A percentile compares a stretch with the other conserved stretches of the same genome.
These are phyloP conservation scores for Temnothorax curvispinosus DNA, from an alignment of 1,140 invertebrate genomes.

Conservation along the genomic window DNA sequence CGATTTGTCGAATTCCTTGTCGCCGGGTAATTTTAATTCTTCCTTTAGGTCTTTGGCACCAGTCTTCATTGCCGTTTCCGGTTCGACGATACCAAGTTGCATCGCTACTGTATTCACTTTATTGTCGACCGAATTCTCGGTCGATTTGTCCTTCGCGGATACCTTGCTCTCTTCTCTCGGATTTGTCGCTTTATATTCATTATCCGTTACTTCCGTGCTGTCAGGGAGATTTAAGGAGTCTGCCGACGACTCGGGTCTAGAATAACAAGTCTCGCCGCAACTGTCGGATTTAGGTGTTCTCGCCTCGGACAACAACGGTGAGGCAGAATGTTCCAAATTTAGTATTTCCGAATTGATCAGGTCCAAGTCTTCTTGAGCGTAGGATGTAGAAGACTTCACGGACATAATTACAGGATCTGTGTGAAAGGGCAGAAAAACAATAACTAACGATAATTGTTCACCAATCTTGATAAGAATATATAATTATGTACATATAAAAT, in stretches of 20 bases:
- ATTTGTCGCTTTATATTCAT: slow-evolving; percentile 37
- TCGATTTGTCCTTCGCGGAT: slow-evolving; percentile 25
- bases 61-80: slow-evolving; percentile 58
- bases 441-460: slow-evolving; percentile 11
- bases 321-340: slow-evolving; percentile 69
- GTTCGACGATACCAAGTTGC: slow-evolving; percentile 68
- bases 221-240: slow-evolving; percentile 68
- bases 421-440: slow-evolving; percentile 54
- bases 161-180: slow-evolving; percentile 26
- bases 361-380: slow-evolving; percentile 79
- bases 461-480: neutral
- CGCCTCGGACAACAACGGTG: slow-evolving; percentile 57
- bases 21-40: slow-evolving; percentile 57
- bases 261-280: slow-evolving; percentile 67
- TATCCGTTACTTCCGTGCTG: slow-evolving; percentile 54
- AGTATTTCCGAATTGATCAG: slow-evolving; percentile 77
- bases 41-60: slow-evolving; percentile 65
- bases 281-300: slow-evolving; percentile 69
- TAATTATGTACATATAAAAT: neutral
- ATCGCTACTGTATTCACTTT: slow-evolving; percentile 66
- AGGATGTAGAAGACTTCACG: slow-evolving; percentile 76
- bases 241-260: slow-evolving; percentile 65
- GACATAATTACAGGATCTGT: slow-evolving; percentile 79
- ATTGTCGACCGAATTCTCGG: slow-evolving; percentile 59
- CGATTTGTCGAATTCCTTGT: slow-evolving; percentile 73